These are phyloP conservation scores for Helicorthomorpha holstii DNA, from an alignment of 1,140 invertebrate genomes.

Conservation along the genomic window DNA sequence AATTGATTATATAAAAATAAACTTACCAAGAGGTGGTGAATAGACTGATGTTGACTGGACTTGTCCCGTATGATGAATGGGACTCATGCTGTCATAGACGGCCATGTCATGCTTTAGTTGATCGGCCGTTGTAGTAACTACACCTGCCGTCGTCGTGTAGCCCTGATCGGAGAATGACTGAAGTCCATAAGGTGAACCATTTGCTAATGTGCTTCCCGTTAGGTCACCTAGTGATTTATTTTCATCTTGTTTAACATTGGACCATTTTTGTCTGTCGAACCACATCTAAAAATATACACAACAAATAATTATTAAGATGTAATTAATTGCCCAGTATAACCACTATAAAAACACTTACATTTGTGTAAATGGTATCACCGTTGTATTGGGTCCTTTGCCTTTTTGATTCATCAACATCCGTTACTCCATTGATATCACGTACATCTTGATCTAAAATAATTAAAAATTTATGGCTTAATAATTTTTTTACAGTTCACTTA, in stretches of 20 bases:
- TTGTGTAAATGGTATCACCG: constrained; percentile 72
- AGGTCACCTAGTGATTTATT: constrained; percentile 11
- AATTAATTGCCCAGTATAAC: background rate
- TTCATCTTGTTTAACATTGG: constrained; percentile 13
- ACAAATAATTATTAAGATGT: background rate
- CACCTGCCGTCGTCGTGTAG: constrained; percentile 1
- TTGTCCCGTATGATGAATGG: constrained; percentile 40
- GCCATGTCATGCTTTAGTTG: constrained; percentile 23
- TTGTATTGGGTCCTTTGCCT: constrained; percentile 69
- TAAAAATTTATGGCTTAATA: no score
- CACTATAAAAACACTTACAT: constrained; percentile 41
- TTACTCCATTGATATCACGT: constrained; percentile 55
- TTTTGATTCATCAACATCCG: constrained; percentile 68
- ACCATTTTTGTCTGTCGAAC: constrained; percentile 14
- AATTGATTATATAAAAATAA: no score
- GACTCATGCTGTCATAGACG: constrained; percentile 52
- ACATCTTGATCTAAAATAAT: background rate
- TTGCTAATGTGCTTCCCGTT: constrained; percentile 9
- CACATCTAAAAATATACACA: constrained; percentile 15
- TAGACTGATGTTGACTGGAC: constrained; percentile 49
- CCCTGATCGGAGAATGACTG: constrained; percentile 3
- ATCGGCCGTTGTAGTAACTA: constrained; percentile 4
- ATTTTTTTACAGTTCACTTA: no score
- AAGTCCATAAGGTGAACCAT: constrained; percentile 12
- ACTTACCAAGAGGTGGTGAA: constrained; percentile 46